Percentiles rank a stretch among this genome's conserved stretches.
Evolutionary conservation across 1,140 invertebrate genomes (phyloP).

Genomic region (Mercenaria mercenaria): DNA sequence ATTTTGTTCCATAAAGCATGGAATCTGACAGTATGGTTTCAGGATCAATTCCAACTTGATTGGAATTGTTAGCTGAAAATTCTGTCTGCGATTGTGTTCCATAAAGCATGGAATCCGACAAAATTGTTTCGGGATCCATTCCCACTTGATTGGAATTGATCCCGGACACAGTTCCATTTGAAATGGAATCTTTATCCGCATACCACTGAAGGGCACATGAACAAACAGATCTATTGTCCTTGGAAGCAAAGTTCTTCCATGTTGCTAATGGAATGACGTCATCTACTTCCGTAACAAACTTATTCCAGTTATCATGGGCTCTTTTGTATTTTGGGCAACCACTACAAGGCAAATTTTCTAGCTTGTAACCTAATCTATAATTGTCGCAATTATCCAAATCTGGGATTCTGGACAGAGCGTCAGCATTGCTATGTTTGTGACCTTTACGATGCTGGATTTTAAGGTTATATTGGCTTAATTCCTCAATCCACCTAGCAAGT

Average conservation of each 20-base stretch:
- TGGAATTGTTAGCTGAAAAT: no score
- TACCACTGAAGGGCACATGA: neutral
- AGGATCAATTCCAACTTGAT: no score
- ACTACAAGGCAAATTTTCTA: neutral
- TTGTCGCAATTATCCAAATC: neutral
- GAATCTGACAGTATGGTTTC: no score
- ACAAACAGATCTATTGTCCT: no score
- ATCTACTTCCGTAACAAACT: neutral
- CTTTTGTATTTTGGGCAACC: constrained; percentile 6
- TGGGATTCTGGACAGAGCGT: constrained; percentile 60
- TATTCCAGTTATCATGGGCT: neutral
- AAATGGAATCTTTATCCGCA: neutral
- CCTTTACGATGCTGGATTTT: constrained; percentile 71
- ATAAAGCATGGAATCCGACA: no score
- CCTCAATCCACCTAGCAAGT: no score
- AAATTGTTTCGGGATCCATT: no score
- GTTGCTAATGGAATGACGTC: neutral
- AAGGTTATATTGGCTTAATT: constrained; percentile 72
- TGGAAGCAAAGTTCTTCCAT: no score
- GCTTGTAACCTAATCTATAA: neutral
- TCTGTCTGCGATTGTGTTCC: no score
- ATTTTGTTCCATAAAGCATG: no score
- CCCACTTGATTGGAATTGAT: no score
- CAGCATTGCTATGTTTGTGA: no score
- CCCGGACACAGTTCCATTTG: neutral